Evolutionary conservation across 1,140 invertebrate genomes (phyloP).

Genomic region (Hyposmocoma kahamanoa): DNA sequence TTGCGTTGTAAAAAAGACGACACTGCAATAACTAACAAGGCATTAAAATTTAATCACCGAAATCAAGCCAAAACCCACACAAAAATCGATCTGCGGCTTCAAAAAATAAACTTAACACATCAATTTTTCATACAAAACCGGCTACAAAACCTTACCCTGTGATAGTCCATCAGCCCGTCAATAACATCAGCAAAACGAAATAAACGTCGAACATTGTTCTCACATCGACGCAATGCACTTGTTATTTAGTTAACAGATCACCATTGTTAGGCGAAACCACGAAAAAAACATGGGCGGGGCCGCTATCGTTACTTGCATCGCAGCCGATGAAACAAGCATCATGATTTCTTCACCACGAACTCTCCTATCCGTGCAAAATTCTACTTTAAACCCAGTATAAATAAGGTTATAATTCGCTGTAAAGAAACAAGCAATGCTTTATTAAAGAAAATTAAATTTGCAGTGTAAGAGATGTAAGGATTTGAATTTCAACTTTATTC

Average conservation of each 20-base stretch:
- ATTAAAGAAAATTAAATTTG: conserved; percentile 73
- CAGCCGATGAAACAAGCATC: conserved; percentile 56
- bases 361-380: conserved; percentile 15
- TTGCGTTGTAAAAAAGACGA: too few species aligned
- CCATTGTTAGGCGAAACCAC: conserved; percentile 62
- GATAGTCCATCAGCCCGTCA: conserved; percentile 1
- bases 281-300: conserved; percentile 71
- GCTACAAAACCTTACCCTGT: background rate
- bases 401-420: conserved; percentile 32
- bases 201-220: conserved; percentile 44
- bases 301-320: conserved; percentile 52
- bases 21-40: too few species aligned
- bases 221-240: conserved; percentile 42
- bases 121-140: background rate
- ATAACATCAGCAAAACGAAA: conserved; percentile 21
- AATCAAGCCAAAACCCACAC: too few species aligned
- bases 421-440: conserved; percentile 29
- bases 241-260: conserved; percentile 72
- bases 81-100: too few species aligned
- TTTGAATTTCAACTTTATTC: too few species aligned
- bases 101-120: background rate
- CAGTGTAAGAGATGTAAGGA: too few species aligned
- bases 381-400: conserved; percentile 18
- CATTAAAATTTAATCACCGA: too few species aligned
- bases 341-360: conserved; percentile 44